Base-by-base conservation (phyloP, 1,140 invertebrate genomes). In the Mercenaria mercenaria region DNA sequence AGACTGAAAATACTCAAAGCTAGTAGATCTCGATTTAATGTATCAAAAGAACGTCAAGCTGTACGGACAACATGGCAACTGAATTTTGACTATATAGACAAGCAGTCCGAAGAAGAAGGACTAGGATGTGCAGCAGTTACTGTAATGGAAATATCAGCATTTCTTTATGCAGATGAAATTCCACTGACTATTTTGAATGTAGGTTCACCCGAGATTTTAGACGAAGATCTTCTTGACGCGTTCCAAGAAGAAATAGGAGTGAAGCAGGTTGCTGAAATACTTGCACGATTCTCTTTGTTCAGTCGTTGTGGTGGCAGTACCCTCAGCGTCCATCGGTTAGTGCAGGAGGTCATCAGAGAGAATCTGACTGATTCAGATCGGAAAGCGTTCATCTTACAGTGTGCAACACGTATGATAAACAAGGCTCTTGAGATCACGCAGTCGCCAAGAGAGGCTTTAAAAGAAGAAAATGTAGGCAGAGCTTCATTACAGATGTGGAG, bases 51-150 rank as follows among this genome's bases (percentile, higher is more conserved):
- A 0, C 32, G 81, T 0, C 72, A 67, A 26, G 74, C 88, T 4
- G 43, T 90, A 29, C 56, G 26, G n/a, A 90, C 88, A 41, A 90
- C 88, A 6, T 90, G 81, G 88, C 59, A 50, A 15, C 23, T 90
- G 41, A 90, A 90, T 41, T 77, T 90, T 52, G 88, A 90, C 20
- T 85, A 84, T n/a, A 72, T 90, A 13, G 64, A 20, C 3, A 47
- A 13, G 34, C 56, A 88, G 6, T 88, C 86, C 0, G 29, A 69
- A 0, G 18, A 82, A 59, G 39, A 76, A 47, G 64, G 64, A 26
- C 18, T 83, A 10, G 79, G 80, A 32, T 32, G 20, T 29, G 8
- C 67, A 41, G 79, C 79, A 23, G 20, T 59, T 1, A 82, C 34
- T 0, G 50, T 89, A 0, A 89, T 89, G 87, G 34, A 82, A n/a